Conservation (phyloP, 2,797 vertebrate genomes). For the Smutsia temminckii region DNA sequence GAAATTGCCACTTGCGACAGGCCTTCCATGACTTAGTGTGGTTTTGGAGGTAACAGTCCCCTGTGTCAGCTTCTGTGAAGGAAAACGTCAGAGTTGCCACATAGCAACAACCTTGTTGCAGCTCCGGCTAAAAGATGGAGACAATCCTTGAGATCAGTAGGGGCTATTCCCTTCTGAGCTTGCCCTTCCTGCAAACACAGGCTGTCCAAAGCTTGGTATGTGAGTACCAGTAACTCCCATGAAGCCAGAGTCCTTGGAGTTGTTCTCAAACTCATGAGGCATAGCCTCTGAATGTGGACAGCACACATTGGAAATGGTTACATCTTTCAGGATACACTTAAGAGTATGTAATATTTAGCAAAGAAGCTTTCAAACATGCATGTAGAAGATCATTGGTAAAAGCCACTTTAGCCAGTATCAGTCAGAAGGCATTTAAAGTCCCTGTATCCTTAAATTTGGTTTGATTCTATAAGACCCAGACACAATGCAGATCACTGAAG, state of each 20-base stretch:
- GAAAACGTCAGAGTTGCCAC: neutral
- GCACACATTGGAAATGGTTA: neutral
- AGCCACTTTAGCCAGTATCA: neutral
- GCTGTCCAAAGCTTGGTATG: neutral
- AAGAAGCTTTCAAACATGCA: neutral
- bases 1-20: conserved; percentile 69
- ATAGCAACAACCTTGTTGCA: neutral
- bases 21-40: conserved; percentile 20
- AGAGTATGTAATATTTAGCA: neutral
- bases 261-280: neutral
- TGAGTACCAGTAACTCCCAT: neutral
- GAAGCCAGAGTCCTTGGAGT: neutral
- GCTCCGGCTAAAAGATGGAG: neutral
- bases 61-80: neutral
- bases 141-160: neutral
- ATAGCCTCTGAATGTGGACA: neutral
- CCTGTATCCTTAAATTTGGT: neutral
- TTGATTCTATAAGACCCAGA: neutral
- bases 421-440: neutral
- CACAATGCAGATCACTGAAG: neutral
- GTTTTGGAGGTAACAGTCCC: conserved; percentile 5
- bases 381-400: neutral
- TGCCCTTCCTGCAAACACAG: neutral
- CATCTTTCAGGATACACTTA: neutral
- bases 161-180: neutral